Conservation (phyloP, 1,140 invertebrate species). For the Macrotrachela quadricornifera region DNA sequence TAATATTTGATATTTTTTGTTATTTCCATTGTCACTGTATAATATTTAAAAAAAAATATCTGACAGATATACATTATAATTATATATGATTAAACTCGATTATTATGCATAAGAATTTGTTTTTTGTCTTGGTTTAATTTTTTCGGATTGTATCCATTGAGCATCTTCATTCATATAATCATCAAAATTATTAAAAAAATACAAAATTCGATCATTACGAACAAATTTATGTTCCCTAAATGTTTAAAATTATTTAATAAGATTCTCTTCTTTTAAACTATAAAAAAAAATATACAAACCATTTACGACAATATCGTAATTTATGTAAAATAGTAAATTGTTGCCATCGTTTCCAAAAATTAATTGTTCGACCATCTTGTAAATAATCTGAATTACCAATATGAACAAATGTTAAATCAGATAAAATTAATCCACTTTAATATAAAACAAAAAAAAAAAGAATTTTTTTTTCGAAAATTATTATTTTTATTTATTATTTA, state of each 20-base stretch:
- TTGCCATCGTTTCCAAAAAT: slow-evolving; percentile 93
- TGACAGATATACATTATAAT: too few relatives aligned
- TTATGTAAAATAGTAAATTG: slow-evolving; percentile 91
- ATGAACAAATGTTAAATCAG: slow-evolving; percentile 95
- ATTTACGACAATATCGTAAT: slow-evolving; percentile 84
- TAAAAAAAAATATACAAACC: slow-evolving; percentile 38
- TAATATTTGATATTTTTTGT: too few relatives aligned
- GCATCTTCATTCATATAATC: slow-evolving; percentile 79
- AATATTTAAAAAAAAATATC: too few relatives aligned
- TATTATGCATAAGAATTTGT: too few relatives aligned
- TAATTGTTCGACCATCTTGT: slow-evolving; percentile 57
- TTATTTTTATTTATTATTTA: too few relatives aligned
- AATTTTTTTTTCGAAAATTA: neutral
- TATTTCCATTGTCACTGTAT: too few relatives aligned
- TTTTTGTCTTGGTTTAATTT: slow-evolving; percentile 56
- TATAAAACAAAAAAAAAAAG: slow-evolving; percentile 19
- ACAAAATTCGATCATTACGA: slow-evolving; percentile 71
- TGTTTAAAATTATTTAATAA: slow-evolving; percentile 18
- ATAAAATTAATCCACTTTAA: slow-evolving; percentile 73
- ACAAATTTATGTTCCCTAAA: slow-evolving; percentile 37
- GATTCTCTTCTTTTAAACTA: too few relatives aligned
- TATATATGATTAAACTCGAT: too few relatives aligned
- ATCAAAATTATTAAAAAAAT: slow-evolving; percentile 88
- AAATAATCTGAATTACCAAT: slow-evolving; percentile 78
- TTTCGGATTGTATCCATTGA: slow-evolving; percentile 89